Percentiles rank a stretch among this genome's conserved stretches.
Conservation (phyloP, 1,140 invertebrate species). For the Papilio polyxenes region DNA sequence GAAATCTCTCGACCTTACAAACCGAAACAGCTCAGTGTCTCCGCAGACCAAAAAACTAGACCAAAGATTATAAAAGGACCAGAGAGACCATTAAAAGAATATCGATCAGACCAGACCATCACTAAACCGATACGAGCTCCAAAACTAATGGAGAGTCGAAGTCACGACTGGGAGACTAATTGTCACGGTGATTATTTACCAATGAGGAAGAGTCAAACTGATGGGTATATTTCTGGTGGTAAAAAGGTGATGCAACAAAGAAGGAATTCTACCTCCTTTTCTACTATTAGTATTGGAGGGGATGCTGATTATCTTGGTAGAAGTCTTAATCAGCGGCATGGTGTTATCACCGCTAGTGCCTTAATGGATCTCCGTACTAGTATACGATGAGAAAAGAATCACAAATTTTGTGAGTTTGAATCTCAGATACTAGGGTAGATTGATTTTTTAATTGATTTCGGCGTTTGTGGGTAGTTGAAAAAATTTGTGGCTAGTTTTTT, state of each 20-base stretch:
- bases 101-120: constrained; percentile 60
- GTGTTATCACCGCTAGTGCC: constrained; percentile 76
- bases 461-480: not conserved
- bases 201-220: constrained; percentile 54
- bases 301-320: constrained; percentile 55
- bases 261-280: constrained; percentile 72
- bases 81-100: constrained; percentile 63
- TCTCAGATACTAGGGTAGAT: constrained; percentile 15
- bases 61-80: constrained; percentile 48
- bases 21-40: constrained; percentile 57
- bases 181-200: constrained; percentile 59
- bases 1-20: constrained; percentile 52
- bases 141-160: constrained; percentile 54
- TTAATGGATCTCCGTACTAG: constrained; percentile 75
- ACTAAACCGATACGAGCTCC: constrained; percentile 63
- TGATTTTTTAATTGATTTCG: not conserved
- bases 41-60: constrained; percentile 67
- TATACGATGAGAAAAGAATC: constrained; percentile 61
- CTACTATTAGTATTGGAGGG: constrained; percentile 66
- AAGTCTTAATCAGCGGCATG: constrained; percentile 58
- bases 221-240: constrained; percentile 52
- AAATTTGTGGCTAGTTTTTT: constrained; percentile 3
- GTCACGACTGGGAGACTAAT: constrained; percentile 60
- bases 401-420: constrained; percentile 22
- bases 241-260: constrained; percentile 64